Base-by-base conservation (phyloP, 2,113 vertebrate species). In the Neomonachus schauinslandi region DNA sequence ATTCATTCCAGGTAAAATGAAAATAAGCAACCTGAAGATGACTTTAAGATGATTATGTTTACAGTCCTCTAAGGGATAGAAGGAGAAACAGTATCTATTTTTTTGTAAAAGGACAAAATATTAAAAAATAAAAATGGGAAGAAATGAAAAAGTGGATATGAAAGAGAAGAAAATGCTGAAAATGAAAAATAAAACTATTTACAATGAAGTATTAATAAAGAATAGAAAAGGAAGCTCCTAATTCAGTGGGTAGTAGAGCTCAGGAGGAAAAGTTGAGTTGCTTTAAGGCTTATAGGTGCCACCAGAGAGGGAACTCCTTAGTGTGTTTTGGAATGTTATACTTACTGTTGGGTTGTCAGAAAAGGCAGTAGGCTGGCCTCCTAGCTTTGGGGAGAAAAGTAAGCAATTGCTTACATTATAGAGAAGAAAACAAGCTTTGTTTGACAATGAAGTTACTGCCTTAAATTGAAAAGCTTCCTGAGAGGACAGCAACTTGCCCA, bases 401-500 rank as follows among this genome's bases (percentile, higher is more conserved):
- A 98, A 95, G 82, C 89, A 92, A 92, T n/a, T 76, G 59, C 55
- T 88, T 69, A 49, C 67, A 61, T 95, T 93, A 97, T 3, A 83
- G 28, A 14, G 85, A 97, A 85, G 96, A 97, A 88, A 97, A 91
- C 97, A 98, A 98, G 96, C 92, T 97, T 97, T 97, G 98, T 98
- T 98, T 98, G 98, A 97, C 95, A 55, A 15, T 18, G 91, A 82
- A 96, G 89, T 95, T 97, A 97, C 76, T 97, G 98, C 94, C 92
- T 92, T 94, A 94, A 63, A 95, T 89, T 96, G 80, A 97, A 94
- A 79, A 92, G 53, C 96, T 97, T 97, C 63, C 55, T 57, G 46
- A 36, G 53, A 98, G 97, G 57, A 91, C 98, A 98, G 93, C 77
- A 93, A 97, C 97, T 98, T 74, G 94, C 89, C 94, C 97, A 95